Conservation (phyloP, 1,140 invertebrate genomes). For the Atta colombica region DNA sequence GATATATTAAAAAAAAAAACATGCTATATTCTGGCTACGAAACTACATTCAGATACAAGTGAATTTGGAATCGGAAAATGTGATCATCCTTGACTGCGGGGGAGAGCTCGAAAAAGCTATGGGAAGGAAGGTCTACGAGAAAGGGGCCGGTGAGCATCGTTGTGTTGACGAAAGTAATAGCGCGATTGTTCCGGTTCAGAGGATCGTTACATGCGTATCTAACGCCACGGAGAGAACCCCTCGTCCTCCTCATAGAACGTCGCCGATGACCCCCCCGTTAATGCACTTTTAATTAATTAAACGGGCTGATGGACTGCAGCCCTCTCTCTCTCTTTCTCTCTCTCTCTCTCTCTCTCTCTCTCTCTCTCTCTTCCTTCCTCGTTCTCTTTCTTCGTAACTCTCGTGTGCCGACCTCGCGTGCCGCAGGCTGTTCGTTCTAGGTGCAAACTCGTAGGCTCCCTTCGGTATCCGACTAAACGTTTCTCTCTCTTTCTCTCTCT, state of each 20-base stretch:
- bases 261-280: slow-evolving; percentile 77
- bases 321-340: slow-evolving; percentile 70
- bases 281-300: slow-evolving; percentile 88
- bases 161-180: slow-evolving; percentile 83
- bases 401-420: slow-evolving; percentile 84
- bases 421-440: slow-evolving; percentile 81
- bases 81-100: background rate
- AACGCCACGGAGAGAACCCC: slow-evolving; percentile 63
- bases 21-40: background rate
- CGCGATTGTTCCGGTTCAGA: slow-evolving; percentile 80
- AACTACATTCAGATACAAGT: background rate
- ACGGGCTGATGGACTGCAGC: slow-evolving; percentile 82
- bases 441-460: slow-evolving; percentile 82
- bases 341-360: slow-evolving; percentile 56
- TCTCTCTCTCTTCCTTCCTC: slow-evolving; percentile 69
- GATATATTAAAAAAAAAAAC: no score
- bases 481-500: slow-evolving; percentile 50
- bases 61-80: slow-evolving; percentile 10
- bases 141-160: background rate
- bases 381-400: slow-evolving; percentile 33
- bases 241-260: slow-evolving; percentile 44
- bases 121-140: slow-evolving; percentile 32
- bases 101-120: background rate
- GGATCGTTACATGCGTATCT: slow-evolving; percentile 77
- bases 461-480: slow-evolving; percentile 54